Conservation (phyloP, 53 echinoderm and acorn worm species). For the Henricia sp. region DNA sequence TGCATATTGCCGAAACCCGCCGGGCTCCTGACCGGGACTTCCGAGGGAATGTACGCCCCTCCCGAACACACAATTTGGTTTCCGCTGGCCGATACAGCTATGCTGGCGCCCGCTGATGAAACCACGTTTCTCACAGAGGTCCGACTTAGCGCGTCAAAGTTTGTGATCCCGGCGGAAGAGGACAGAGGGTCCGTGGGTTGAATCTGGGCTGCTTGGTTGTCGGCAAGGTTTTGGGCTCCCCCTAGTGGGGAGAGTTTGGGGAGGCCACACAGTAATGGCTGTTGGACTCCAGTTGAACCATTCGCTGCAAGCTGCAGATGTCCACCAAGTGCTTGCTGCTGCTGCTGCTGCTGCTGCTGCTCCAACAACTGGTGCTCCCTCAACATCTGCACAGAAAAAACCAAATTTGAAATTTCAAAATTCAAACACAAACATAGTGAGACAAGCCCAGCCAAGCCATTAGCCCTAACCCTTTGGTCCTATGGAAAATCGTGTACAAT, state of each 20-base stretch:
- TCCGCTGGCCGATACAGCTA: constrained; percentile 27
- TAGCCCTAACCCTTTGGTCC: too few relatives aligned
- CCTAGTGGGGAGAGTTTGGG: constrained; percentile 13
- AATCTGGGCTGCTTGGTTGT: background rate
- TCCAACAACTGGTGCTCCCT: constrained; percentile 59
- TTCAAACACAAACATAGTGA: too few relatives aligned
- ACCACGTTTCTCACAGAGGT: constrained; percentile 25
- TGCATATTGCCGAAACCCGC: constrained; percentile 34
- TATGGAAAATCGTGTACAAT: too few relatives aligned
- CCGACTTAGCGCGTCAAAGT: constrained; percentile 32
- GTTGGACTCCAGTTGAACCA: constrained; percentile 15
- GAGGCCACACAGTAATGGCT: constrained; percentile 25
- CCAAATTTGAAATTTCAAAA: too few relatives aligned
- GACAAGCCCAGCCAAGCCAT: too few relatives aligned
- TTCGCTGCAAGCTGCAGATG: constrained; percentile 32
- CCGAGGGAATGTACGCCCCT: constrained; percentile 38
- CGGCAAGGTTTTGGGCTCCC: background rate
- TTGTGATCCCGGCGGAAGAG: constrained; percentile 17
- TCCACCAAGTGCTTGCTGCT: constrained; percentile 41
- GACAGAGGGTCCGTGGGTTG: constrained; percentile 25
- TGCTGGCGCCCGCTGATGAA: constrained; percentile 1
- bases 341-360: constrained; percentile 66
- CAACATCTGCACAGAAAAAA: constrained; percentile 60
- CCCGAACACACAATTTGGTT: constrained; percentile 23
- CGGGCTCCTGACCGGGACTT: constrained; percentile 55